These are phyloP conservation scores for Brachionus sp. DNA, from an alignment of 1,140 invertebrate species.

Conservation along the genomic window DNA sequence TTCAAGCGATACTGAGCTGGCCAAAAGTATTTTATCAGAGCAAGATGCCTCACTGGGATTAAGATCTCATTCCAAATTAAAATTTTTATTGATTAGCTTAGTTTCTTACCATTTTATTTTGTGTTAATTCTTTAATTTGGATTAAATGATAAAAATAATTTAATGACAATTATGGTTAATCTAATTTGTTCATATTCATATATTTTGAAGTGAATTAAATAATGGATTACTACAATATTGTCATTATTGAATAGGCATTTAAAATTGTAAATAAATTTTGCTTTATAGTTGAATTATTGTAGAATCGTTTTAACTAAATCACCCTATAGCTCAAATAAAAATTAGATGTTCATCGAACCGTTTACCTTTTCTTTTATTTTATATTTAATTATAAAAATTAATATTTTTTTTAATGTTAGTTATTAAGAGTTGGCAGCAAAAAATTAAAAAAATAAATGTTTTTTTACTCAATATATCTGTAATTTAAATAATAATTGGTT, in stretches of 20 bases:
- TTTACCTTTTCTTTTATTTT: neutral
- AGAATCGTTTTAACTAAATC: neutral
- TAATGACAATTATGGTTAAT: neutral
- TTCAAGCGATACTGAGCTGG: neutral
- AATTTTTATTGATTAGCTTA: neutral
- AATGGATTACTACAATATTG: neutral
- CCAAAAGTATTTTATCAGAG: neutral
- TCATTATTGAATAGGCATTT: neutral
- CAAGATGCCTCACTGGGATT: neutral
- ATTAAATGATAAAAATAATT: neutral
- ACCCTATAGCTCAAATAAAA: neutral
- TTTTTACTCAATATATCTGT: too few species aligned
- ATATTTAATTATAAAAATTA: neutral
- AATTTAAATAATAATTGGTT: too few species aligned
- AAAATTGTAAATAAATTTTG: neutral
- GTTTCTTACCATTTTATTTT: neutral
- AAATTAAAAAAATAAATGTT: neutral
- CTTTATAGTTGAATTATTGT: neutral
- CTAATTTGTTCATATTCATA: neutral
- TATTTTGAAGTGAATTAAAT: neutral
- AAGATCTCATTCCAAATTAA: constrained; percentile 10
- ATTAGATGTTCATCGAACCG: neutral
- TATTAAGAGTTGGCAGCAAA: neutral
- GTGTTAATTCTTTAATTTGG: neutral
- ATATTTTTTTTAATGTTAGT: neutral